Base-by-base conservation (phyloP, 92 coral and sea anemone species). In the Paragorgia papillata region DNA sequence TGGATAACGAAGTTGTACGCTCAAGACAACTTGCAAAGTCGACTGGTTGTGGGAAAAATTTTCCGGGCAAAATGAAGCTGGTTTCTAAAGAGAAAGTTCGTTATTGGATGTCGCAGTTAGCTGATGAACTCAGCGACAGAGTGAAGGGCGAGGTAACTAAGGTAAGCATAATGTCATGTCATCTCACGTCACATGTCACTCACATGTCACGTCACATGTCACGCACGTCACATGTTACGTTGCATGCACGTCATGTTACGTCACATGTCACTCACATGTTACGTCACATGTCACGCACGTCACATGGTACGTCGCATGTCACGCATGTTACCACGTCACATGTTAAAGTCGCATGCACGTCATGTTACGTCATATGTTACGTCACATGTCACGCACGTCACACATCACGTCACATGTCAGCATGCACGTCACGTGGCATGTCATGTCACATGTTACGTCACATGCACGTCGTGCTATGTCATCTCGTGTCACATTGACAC, bases 21-120 rank as follows among this genome's bases (percentile, higher is more conserved):
- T 87, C 89, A 19, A 85, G 97, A 26, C 97, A 93, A 79, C 81
- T 90, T 35, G 75, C 96, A 10, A 93, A 93, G 80, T 93, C 97
- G 19, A 81, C 77, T 24, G 94, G 94, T 21, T 93, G 97, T 61
- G 85, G 97, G 57, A 93, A 93, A 64, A 93, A 90, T 74, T 93
- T 93, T 63, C 86, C 91, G 4, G 97, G 97, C 12, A 90, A 88
- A 84, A 80, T 89, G 29, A 88, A 88, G 73, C 88, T 93, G 48
- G 82, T 89, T 25, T 88, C 94, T 20, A 83, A 39, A 10, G 88
- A 86, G 54, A 90, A 88, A 90, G 97, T 93, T 15, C 57, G 84
- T 28, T 75, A 88, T 54, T 90, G 97, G 97, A 31, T 93, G 2
- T 77, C 32, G 1, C 97, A 93, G 76, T 58, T 93, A 61, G 96